These are phyloP conservation scores for Smithornis capensis DNA, from an alignment of 2,113 vertebrate genomes.

Conservation along the genomic window DNA sequence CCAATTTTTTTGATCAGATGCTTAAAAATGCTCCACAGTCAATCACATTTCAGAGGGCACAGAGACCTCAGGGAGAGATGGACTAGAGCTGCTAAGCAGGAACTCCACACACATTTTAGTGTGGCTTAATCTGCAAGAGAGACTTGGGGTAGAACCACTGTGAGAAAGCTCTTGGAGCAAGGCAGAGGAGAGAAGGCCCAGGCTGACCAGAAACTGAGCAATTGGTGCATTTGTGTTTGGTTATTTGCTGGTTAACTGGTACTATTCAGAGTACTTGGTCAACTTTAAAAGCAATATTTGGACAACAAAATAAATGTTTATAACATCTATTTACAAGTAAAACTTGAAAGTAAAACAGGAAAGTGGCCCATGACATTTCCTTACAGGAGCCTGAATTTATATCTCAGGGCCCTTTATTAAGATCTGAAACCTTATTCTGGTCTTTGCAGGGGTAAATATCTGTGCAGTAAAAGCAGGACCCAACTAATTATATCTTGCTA, in stretches of 20 bases:
- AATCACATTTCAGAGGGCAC: neutral
- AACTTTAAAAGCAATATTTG: neutral
- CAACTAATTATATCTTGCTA: neutral
- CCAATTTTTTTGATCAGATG: neutral
- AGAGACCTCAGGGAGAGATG: neutral
- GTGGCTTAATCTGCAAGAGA: neutral
- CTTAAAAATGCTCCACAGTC: neutral
- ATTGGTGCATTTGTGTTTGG: neutral
- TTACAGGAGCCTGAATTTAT: neutral
- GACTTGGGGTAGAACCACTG: rapidly evolving
- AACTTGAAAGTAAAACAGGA: neutral
- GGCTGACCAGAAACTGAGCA: neutral
- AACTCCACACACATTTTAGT: neutral
- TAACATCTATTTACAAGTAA: neutral
- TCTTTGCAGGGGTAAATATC: neutral
- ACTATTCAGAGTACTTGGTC: neutral
- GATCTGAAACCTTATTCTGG: neutral
- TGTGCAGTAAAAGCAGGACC: neutral
- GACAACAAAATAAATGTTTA: neutral
- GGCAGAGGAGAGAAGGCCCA: neutral
- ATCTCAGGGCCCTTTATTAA: neutral
- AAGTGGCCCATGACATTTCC: neutral
- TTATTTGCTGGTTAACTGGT: neutral
- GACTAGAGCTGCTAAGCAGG: neutral
- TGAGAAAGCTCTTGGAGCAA: neutral